Percentiles rank a stretch among this genome's conserved stretches.
Conservation (phyloP, 2,888 invertebrate genomes). For the Peribatodes rhomboidaria region DNA sequence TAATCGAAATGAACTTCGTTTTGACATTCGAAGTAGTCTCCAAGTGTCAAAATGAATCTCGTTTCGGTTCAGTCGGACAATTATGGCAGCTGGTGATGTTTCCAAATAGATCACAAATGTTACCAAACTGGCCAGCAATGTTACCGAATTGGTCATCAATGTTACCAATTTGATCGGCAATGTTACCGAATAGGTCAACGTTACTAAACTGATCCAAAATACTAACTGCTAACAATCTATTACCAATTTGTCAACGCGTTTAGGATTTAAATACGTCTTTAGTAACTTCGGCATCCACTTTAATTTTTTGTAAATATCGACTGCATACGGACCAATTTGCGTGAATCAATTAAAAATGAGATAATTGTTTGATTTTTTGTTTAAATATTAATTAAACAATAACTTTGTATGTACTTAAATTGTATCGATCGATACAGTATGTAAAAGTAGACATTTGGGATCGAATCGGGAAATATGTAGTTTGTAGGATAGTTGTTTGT, state of each 20-base stretch:
- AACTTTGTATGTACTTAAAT: slow-evolving; percentile 41
- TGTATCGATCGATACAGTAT: slow-evolving; percentile 26
- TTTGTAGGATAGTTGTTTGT: too few relatives aligned
- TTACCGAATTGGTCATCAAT: not conserved
- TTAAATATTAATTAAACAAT: not conserved
- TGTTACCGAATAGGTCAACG: not conserved
- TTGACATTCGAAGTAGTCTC: too few relatives aligned
- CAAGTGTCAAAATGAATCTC: too few relatives aligned
- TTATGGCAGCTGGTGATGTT: too few relatives aligned
- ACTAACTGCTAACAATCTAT: not conserved
- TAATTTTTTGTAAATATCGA: slow-evolving; percentile 28
- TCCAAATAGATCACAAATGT: not conserved
- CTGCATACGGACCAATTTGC: slow-evolving; percentile 47
- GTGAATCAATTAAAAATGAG: slow-evolving; percentile 32
- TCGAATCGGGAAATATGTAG: slow-evolving; percentile 29
- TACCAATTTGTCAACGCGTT: not conserved
- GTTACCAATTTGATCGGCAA: not conserved
- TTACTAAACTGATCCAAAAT: not conserved
- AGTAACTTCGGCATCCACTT: not conserved
- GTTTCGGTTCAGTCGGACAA: too few relatives aligned
- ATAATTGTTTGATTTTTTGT: not conserved
- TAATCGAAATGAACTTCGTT: too few relatives aligned
- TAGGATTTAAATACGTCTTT: slow-evolving; percentile 10
- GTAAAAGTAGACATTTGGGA: slow-evolving; percentile 34
- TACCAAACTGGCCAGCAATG: not conserved